Conservation (phyloP, 37 sponge, comb jelly and placozoan genomes). For the Aplysina aerophoba region DNA sequence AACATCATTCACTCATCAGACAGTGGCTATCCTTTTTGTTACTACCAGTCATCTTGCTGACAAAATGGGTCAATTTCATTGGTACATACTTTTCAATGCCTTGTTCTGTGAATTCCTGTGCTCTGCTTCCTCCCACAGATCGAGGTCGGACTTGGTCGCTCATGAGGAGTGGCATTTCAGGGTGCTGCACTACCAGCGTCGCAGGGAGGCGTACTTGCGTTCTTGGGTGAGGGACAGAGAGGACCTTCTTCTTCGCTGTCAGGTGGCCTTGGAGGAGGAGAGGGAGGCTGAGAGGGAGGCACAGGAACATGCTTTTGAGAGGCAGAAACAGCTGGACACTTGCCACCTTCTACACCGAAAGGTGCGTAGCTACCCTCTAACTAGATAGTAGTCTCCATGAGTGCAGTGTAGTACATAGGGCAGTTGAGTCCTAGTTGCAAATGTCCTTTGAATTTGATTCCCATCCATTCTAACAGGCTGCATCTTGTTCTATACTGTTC, state of each 20-base stretch:
- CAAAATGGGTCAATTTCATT: no score
- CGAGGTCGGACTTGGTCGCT: constrained; percentile 3
- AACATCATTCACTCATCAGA: no score
- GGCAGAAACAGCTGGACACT: constrained; percentile 25
- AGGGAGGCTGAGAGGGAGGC: constrained; percentile 3
- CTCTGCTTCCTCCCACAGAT: neutral
- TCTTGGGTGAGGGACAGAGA: constrained; percentile 36
- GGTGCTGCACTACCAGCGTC: constrained; percentile 18
- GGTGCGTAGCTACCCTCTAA: constrained; percentile 11
- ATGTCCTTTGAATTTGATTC: neutral
- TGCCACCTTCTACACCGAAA: constrained; percentile 42
- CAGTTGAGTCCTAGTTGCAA: no score
- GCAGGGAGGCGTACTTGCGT: neutral
- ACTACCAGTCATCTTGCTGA: no score
- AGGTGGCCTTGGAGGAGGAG: constrained; percentile 24
- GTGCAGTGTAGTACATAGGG: no score
- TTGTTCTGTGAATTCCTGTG: no score
- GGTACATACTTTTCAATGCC: no score
- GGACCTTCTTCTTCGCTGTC: constrained; percentile 31
- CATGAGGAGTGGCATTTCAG: constrained; percentile 49
- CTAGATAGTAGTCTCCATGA: neutral
- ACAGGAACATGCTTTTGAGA: neutral
- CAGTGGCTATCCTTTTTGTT: no score
- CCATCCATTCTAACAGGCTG: no score
- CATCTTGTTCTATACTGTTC: no score